Evolutionary conservation across 2,113 vertebrate species (phyloP), one percentile per base, ranked within the genome.

Genomic region (Merops nubicus): DNA sequence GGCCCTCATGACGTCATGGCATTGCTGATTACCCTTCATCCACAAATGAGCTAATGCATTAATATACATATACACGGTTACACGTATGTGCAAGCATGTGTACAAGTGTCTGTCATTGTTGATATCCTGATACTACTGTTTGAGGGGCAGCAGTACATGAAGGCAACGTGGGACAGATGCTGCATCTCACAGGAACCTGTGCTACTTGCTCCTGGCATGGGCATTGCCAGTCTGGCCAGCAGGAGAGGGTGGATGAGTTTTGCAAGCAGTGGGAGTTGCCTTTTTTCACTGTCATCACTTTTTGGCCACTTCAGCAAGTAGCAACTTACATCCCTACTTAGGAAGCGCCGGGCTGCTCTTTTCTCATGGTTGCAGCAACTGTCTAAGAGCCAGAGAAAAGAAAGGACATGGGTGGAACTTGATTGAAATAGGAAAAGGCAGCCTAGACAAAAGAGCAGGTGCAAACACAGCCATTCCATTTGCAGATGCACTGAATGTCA

Each of bases 1-100:
- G 96, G 73, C 47, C 98, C 94, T 93, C 85, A 33, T 97, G 98
- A 96, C 97, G 96, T 97, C 97, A 95, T 94, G 97, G 96, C 97
- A 92, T 82, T 69, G 90, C 84, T 93, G 91, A 98, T 97, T 98
- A 96, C 75, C 87, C 64, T 91, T 91, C 85, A 96, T 86, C 87
- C 57, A 65, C 69, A 70, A 62, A 92, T 22, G 89, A 67, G 57
- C 86, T 90, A 85, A 96, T 72, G 57, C 51, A 70, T 82, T 91
- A 88, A 95, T 95, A 86, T n/a, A 94, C 33, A 80, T 42, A 73
- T 23, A 69, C 28, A 42, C 0, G 0, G 48, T 28, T 70, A 47
- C 72, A 48, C 33, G 5, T 50, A 10, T 25, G 60, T 47, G 54
- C 38, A 74, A 54, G 76, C 79, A 59, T 22, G 70, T 51, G 33